Percentiles rank a stretch among this genome's conserved stretches.
Evolutionary conservation across 2,113 vertebrate genomes (phyloP).

Genomic region (Callithrix jacchus): DNA sequence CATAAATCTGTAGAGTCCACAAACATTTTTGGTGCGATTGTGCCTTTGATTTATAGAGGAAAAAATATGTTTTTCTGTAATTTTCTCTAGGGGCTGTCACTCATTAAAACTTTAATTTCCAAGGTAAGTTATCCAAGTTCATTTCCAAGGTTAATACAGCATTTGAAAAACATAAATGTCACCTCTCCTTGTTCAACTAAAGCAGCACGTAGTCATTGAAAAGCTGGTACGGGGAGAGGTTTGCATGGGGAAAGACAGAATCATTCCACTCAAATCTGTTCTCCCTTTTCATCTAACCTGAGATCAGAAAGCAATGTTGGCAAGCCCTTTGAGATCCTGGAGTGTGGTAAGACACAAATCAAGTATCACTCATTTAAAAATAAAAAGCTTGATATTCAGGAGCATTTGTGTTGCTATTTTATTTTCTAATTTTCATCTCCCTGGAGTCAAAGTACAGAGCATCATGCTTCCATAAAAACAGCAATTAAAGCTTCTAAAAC

Average conservation of each 20-base stretch:
- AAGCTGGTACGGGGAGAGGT: fast-evolving
- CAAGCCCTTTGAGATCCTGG: not conserved
- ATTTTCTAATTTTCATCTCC: conserved; percentile 9
- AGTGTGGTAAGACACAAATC: not conserved
- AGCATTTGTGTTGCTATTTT: not conserved
- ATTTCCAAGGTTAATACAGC: not conserved
- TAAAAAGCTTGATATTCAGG: not conserved
- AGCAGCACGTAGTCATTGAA: not conserved
- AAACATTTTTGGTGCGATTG: not conserved
- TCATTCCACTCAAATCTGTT: fast-evolving
- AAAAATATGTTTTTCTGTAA: not conserved
- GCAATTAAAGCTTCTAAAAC: conserved; percentile 44
- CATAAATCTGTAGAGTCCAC: not conserved
- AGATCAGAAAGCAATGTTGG: not conserved
- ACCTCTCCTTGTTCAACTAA: not conserved
- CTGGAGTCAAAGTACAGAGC: conserved; percentile 3
- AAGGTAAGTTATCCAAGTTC: not conserved
- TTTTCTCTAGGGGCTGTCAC: not conserved
- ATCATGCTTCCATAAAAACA: conserved; percentile 34
- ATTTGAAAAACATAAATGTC: not conserved
- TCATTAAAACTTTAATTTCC: not conserved
- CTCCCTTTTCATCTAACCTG: not conserved
- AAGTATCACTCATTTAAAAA: not conserved
- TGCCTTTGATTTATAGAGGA: not conserved
- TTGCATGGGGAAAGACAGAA: fast-evolving